Conservation (phyloP, 2,113 vertebrate genomes). For the Spheniscus mendiculus region DNA sequence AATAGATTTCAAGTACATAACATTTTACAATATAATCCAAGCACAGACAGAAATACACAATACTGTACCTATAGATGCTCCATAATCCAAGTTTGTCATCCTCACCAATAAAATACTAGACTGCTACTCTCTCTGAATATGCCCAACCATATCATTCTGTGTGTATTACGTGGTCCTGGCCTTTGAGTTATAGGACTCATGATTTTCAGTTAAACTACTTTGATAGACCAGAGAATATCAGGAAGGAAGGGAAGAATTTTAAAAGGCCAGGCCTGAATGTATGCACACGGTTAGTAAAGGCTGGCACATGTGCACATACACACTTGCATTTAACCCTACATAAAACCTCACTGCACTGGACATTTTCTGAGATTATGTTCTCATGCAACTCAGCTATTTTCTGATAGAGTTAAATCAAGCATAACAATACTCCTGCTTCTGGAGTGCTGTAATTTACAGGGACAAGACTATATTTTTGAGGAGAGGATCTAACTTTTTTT, state of each 20-base stretch:
- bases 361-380: constrained; percentile 31
- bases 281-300: constrained; percentile 20
- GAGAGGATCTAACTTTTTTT: background rate
- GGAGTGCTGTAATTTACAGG: background rate
- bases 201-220: background rate
- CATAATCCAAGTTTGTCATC: constrained; percentile 44
- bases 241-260: background rate
- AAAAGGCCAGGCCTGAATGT: background rate
- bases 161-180: background rate
- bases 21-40: constrained; percentile 76
- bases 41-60: constrained; percentile 79
- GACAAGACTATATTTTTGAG: background rate
- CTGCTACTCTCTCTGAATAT: constrained; percentile 6
- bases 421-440: background rate
- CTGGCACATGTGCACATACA: background rate
- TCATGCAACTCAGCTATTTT: constrained; percentile 43
- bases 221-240: background rate
- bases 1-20: constrained; percentile 78
- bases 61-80: constrained; percentile 78
- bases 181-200: background rate
- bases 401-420: constrained; percentile 22
- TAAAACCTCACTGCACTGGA: constrained; percentile 24
- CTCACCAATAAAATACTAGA: constrained; percentile 49
- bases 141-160: background rate
- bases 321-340: constrained; percentile 47